Base-by-base conservation (phyloP, 2,113 vertebrate genomes). In the Poeciliopsis occidentalis region DNA sequence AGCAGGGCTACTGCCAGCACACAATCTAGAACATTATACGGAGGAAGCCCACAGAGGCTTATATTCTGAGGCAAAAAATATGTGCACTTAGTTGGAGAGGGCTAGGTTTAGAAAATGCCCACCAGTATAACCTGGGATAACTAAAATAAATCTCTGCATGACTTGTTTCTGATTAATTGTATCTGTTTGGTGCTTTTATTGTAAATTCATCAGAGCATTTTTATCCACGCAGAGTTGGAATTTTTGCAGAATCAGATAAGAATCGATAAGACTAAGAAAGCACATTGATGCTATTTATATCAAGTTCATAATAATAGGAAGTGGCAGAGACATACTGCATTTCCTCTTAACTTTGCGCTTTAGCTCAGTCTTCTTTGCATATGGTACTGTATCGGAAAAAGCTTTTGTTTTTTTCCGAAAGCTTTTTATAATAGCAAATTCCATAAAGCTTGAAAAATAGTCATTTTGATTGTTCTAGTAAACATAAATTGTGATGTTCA, bases 1-100 rank as follows among this genome's bases (percentile, higher is more conserved):
- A 73, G 47, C 24, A 69, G 72, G 61, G 67, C 65, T 31, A 8
- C 71, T 79, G 44, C 70, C 57, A 51, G 60, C 64, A 80, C 64
- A 75, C 64, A 80, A 64, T 72, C n/a, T 71, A 60, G 31, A 78
- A 75, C 64, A 87, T 75, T 62, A n/a, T 26, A n/a, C 41, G 37
- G 12, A 11, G 65, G 47, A 74, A 69, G 30, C 17, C 60, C 26
- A 62, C 19, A 19, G 61, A 19, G 29, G 51, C 34, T 11, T 26
- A 47, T 71, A 19, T 69, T 61, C 44, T 60, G 29, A n/a, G 12
- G 19, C 19, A 41, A 44, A 73, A 0, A 24, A 22, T 22, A 57
- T n/a, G 17, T 24, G 22, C 24, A 0, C 8, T 24, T 13, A 41
- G 12, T 8, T 57, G 24, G 19, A 57, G 19, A 54, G 24, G 24